These are phyloP conservation scores for Apocrypta bakeri DNA, from an alignment of 1,140 invertebrate species.

Conservation along the genomic window DNA sequence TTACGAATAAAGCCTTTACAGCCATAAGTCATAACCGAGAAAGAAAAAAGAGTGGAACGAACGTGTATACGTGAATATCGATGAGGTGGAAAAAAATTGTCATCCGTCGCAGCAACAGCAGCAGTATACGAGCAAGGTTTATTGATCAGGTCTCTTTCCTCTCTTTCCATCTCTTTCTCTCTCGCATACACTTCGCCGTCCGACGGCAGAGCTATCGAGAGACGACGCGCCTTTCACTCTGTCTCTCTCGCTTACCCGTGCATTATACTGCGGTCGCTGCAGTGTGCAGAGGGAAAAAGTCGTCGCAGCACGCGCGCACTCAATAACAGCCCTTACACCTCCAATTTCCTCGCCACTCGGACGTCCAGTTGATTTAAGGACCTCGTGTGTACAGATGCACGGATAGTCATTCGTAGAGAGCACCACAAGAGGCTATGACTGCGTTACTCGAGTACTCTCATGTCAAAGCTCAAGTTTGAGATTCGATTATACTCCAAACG, in stretches of 20 bases:
- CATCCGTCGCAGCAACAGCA: not conserved
- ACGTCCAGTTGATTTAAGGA: constrained; percentile 24
- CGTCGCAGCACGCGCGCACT: constrained; percentile 13
- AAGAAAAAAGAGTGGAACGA: not conserved
- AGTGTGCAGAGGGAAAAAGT: constrained; percentile 11
- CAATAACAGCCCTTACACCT: constrained; percentile 30
- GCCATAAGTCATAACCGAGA: no score
- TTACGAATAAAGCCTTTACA: no score
- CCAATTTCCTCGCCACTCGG: constrained; percentile 20
- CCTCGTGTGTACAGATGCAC: not conserved
- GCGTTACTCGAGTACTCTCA: not conserved
- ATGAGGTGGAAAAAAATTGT: not conserved
- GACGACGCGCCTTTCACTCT: not conserved
- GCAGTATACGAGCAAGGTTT: not conserved
- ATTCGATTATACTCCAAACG: no score
- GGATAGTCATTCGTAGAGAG: not conserved
- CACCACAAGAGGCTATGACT: no score
- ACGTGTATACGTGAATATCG: not conserved
- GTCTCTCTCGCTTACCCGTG: not conserved
- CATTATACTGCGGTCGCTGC: not conserved
- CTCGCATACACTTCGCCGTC: not conserved
- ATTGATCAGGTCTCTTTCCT: not conserved
- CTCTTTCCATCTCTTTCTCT: no score
- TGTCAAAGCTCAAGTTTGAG: not conserved
- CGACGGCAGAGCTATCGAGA: constrained; percentile 7